phyloP scores from a whole-genome alignment of 2,797 vertebrate species.

The Stomatorhinus walkeri region DNA sequence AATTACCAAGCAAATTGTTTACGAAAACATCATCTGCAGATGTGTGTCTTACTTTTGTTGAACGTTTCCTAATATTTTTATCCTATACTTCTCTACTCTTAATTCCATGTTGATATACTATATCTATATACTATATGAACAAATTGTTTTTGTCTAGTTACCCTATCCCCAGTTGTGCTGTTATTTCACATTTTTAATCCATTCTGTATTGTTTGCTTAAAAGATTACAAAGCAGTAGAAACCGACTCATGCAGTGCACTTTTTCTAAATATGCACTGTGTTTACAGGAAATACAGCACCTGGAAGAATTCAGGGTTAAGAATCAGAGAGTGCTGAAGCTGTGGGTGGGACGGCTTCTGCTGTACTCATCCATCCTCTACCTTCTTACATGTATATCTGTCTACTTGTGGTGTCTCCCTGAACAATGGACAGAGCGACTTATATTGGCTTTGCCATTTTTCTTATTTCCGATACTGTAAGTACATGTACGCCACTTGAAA shows the following conservation, averaged over 20 bases:
- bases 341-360: constrained; percentile 82
- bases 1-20: not conserved
- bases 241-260: not conserved
- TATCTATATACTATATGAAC: no score
- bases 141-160: not conserved
- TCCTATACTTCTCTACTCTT: not conserved
- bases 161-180: not conserved
- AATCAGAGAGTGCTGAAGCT: constrained; percentile 85
- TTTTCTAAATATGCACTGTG: constrained; percentile 12
- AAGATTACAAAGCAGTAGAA: not conserved
- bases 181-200: not conserved
- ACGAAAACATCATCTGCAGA: not conserved
- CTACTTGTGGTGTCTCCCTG: constrained; percentile 90
- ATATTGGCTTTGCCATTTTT: constrained; percentile 79
- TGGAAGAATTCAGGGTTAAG: constrained; percentile 89
- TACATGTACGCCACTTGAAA: constrained; percentile 40
- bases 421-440: constrained; percentile 75
- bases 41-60: not conserved
- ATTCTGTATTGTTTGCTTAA: not conserved
- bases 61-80: not conserved
- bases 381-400: constrained; percentile 74
- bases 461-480: constrained; percentile 90
- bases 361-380: constrained; percentile 83
- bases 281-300: constrained; percentile 76
- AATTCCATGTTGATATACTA: not conserved